Percentiles rank a stretch among this genome's conserved stretches.
Conservation (phyloP, 2,797 vertebrate genomes). For the Podargus strigoides region DNA sequence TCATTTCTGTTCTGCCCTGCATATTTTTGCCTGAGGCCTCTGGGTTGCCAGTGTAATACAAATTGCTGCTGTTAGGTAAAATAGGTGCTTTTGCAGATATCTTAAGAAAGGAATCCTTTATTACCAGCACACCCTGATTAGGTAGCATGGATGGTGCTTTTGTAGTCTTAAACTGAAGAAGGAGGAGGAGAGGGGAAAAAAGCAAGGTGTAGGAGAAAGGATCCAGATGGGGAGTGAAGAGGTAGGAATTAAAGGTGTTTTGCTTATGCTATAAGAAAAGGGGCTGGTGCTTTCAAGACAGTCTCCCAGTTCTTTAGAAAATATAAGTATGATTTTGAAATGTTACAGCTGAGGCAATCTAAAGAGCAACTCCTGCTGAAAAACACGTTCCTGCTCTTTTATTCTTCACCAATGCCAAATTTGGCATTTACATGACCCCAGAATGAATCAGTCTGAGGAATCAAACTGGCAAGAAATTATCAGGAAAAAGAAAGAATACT, state of each 20-base stretch:
- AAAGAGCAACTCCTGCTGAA: background rate
- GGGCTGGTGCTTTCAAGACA: background rate
- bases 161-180: background rate
- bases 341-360: background rate
- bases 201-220: background rate
- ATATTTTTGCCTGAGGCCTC: background rate
- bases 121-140: background rate
- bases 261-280: background rate
- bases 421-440: background rate
- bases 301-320: background rate
- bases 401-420: background rate
- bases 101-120: background rate
- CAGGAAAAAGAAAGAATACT: background rate
- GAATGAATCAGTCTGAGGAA: background rate
- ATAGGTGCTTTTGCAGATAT: background rate
- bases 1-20: background rate
- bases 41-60: background rate
- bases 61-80: background rate
- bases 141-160: background rate
- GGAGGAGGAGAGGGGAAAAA: background rate
- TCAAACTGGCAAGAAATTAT: background rate
- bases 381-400: background rate
- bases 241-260: background rate
- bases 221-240: background rate
- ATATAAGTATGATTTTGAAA: background rate